phyloP scores from a whole-genome alignment of 2,888 invertebrate genomes.

The Seira musarum region DNA sequence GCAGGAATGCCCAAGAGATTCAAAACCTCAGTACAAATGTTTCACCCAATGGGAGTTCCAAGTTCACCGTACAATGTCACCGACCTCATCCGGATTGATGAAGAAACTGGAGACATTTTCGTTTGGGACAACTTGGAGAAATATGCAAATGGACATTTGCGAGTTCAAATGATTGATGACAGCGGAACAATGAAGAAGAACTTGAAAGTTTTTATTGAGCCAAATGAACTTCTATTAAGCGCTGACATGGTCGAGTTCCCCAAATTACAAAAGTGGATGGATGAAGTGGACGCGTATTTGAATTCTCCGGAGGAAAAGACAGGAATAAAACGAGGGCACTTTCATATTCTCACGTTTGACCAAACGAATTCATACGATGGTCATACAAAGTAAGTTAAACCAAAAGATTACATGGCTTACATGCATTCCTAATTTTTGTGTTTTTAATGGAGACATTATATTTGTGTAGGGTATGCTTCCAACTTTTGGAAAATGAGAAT shows the following conservation, averaged over 20 bases:
- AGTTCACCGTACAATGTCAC: conserved; percentile 64
- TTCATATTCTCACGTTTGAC: conserved; percentile 67
- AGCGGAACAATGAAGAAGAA: conserved; percentile 65
- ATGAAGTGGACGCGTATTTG: conserved; percentile 62
- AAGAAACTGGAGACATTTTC: conserved; percentile 67
- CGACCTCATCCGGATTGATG: conserved; percentile 64
- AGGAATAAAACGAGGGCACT: conserved; percentile 63
- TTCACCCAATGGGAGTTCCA: conserved; percentile 62
- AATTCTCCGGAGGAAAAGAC: conserved; percentile 62
- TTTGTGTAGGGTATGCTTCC: conserved; percentile 66
- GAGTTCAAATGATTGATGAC: conserved; percentile 65
- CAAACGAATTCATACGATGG: conserved; percentile 67
- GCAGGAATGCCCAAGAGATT: conserved; percentile 66
- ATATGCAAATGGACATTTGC: conserved; percentile 67
- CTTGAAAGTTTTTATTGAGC: conserved; percentile 67
- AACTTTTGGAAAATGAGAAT: conserved; percentile 68
- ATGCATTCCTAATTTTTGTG: conserved; percentile 8
- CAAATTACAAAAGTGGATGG: conserved; percentile 65
- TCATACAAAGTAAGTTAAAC: conserved; percentile 68
- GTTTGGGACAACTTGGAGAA: conserved; percentile 68
- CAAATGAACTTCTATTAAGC: conserved; percentile 64
- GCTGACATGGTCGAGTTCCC: conserved; percentile 67
- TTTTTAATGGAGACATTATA: too few relatives aligned
- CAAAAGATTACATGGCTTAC: conserved; percentile 14
- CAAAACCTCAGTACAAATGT: conserved; percentile 64